A percentile compares a stretch with the other conserved stretches of the same genome.
Conservation (phyloP, 2,797 vertebrate species). For the Cirrhinus mrigala region DNA sequence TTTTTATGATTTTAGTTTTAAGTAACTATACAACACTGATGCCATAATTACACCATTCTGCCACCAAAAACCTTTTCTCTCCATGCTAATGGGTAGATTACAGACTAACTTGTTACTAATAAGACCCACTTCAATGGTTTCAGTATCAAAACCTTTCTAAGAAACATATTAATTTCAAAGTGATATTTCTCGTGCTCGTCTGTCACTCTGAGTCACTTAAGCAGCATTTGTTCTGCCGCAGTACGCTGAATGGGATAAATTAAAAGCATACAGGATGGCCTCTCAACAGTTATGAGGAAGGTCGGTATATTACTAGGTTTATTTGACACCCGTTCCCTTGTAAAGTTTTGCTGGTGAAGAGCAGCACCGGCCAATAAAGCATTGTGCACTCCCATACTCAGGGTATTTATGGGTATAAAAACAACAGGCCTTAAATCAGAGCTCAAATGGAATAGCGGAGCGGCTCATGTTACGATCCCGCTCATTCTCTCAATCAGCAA, state of each 20-base stretch:
- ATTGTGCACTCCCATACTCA: constrained; percentile 67
- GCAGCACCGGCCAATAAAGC: constrained; percentile 74
- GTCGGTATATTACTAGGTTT: constrained; percentile 79
- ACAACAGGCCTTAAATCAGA: constrained; percentile 81
- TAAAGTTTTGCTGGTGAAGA: constrained; percentile 74
- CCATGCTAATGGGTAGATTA: not conserved
- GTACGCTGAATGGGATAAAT: constrained; percentile 70
- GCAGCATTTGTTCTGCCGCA: constrained; percentile 33
- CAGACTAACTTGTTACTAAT: not conserved
- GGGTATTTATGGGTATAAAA: constrained; percentile 79
- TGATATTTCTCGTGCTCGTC: not conserved
- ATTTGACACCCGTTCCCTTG: constrained; percentile 77
- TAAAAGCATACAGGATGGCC: constrained; percentile 70
- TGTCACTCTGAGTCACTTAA: constrained; percentile 26
- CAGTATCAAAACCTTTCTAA: constrained; percentile 27
- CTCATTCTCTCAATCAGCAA: constrained; percentile 32
- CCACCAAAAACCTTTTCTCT: not conserved
- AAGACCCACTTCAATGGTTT: not conserved
- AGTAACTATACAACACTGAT: not conserved
- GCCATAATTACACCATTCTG: not conserved
- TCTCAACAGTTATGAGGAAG: constrained; percentile 71
- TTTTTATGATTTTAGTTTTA: not conserved
- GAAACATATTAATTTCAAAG: constrained; percentile 40
- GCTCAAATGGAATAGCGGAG: constrained; percentile 64
- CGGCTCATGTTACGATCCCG: constrained; percentile 26